phyloP scores from a whole-genome alignment of 2,888 invertebrate genomes.

The Rapana venosa region DNA sequence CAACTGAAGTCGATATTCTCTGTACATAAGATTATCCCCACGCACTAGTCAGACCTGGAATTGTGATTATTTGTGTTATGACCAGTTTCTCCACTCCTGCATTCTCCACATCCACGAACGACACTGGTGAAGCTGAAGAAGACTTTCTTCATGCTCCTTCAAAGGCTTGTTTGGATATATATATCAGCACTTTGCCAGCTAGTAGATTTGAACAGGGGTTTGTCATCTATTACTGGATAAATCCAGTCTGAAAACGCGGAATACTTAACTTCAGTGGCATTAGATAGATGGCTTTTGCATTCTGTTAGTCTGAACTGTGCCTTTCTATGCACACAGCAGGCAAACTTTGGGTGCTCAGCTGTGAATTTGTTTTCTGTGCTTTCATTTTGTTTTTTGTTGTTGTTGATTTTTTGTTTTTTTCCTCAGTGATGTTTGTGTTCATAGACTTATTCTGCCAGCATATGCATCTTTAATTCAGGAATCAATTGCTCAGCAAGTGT shows the following conservation, averaged over 20 bases:
- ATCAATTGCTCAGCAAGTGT: conserved; percentile 1
- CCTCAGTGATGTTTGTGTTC: background rate
- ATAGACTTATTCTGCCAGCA: background rate
- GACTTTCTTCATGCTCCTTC: no score
- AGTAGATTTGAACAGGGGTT: background rate
- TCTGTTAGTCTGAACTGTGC: background rate
- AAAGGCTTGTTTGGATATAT: no score
- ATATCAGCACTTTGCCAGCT: no score
- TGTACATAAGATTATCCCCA: no score
- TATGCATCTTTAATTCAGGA: conserved; percentile 25
- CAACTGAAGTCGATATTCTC: no score
- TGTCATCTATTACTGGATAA: background rate
- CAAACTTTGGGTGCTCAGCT: background rate
- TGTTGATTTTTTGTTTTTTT: background rate
- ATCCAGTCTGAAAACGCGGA: background rate
- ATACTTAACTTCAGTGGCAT: background rate
- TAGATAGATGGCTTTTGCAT: conserved; percentile 9
- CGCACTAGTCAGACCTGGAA: no score
- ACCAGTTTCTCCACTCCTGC: no score
- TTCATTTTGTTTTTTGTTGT: background rate
- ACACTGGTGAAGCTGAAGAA: no score
- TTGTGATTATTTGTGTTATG: no score
- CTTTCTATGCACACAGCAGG: conserved; percentile 23
- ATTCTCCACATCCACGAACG: no score
- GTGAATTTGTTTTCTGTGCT: background rate